A percentile compares a stretch with the other conserved stretches of the same genome.
These are phyloP conservation scores for Coptotermes formosanus DNA, from an alignment of 1,140 invertebrate species.

Conservation along the genomic window DNA sequence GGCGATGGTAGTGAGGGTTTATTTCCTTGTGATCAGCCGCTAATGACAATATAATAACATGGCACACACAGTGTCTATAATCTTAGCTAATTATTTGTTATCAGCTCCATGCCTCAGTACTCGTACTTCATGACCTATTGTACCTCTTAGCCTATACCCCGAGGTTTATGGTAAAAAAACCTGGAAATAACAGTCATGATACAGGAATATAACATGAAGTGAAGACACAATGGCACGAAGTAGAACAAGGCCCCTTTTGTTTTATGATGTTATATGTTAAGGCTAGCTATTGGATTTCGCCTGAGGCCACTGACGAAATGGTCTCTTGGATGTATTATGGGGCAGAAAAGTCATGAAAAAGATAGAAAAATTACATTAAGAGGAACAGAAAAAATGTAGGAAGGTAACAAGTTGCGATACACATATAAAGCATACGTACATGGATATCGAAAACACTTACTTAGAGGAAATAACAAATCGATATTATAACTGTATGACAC, in stretches of 20 bases:
- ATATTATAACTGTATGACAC: too few species aligned
- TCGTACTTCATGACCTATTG: background rate
- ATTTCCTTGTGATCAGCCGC: conserved; percentile 14
- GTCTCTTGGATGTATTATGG: background rate
- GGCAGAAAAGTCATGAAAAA: background rate
- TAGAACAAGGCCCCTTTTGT: background rate
- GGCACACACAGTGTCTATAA: background rate
- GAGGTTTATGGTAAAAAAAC: background rate
- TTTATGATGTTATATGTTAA: background rate
- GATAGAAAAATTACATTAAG: background rate
- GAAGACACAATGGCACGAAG: background rate
- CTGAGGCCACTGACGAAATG: background rate
- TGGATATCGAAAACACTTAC: too few species aligned
- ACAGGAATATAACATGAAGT: background rate
- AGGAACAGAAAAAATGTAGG: background rate
- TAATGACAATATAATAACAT: conserved; percentile 15
- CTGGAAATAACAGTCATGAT: background rate
- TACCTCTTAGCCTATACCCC: conserved; percentile 4
- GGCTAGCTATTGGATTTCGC: background rate
- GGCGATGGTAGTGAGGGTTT: background rate
- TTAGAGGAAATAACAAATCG: too few species aligned
- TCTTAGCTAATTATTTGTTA: conserved; percentile 12
- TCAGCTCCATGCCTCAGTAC: background rate
- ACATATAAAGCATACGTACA: background rate
- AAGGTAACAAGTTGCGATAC: background rate